phyloP scores from a whole-genome alignment of 2,113 vertebrate species.

The Psilopogon haemacephalus region DNA sequence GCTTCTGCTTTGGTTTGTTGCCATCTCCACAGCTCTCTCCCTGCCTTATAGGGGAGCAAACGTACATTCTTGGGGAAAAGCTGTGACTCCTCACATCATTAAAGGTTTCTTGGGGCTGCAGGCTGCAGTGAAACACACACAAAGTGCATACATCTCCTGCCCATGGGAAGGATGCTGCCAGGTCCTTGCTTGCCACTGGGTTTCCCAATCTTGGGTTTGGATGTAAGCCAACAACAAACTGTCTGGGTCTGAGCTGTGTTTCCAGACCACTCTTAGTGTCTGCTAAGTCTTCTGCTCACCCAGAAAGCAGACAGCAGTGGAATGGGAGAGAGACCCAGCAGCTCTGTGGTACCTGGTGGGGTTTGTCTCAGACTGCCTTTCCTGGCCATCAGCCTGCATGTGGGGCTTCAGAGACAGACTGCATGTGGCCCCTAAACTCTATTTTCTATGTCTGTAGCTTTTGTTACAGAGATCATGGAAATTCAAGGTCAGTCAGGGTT shows the following conservation, averaged over 20 bases:
- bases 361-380: neutral
- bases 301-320: neutral
- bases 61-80: accelerated
- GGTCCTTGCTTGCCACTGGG: neutral
- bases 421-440: accelerated
- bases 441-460: neutral
- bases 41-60: accelerated
- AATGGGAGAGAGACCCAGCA: accelerated
- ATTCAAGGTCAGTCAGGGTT: neutral
- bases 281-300: neutral
- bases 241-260: neutral
- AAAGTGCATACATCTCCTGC: neutral
- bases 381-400: accelerated
- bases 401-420: neutral
- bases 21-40: neutral
- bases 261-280: neutral
- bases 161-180: neutral
- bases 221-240: neutral
- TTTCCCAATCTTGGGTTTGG: neutral
- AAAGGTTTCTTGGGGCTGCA: neutral
- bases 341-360: accelerated
- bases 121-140: accelerated
- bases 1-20: neutral
- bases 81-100: neutral
- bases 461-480: neutral